These are phyloP conservation scores for Tiliacea aurago DNA, from an alignment of 2,888 invertebrate genomes.

Conservation along the genomic window DNA sequence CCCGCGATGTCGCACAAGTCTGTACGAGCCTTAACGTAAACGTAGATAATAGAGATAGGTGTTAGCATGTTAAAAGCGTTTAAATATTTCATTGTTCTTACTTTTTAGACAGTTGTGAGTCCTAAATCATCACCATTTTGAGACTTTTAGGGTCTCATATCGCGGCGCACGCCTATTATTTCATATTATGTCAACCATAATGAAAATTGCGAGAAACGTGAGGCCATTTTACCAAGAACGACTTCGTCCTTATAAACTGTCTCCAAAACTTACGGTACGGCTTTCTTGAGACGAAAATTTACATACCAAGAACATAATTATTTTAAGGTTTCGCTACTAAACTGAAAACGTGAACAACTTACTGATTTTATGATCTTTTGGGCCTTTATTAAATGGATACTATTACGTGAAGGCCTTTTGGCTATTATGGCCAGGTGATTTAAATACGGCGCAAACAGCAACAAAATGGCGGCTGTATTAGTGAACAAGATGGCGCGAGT, in stretches of 20 bases:
- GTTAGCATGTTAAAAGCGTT: slow-evolving; percentile 1
- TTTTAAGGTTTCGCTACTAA: slow-evolving; percentile 46
- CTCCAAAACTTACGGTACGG: slow-evolving; percentile 42
- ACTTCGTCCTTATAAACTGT: slow-evolving; percentile 38
- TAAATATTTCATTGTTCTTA: slow-evolving; percentile 7
- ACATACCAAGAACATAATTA: slow-evolving; percentile 55
- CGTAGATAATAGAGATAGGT: background rate
- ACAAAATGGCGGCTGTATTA: slow-evolving; percentile 57
- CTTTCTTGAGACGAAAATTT: slow-evolving; percentile 45
- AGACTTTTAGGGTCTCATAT: slow-evolving; percentile 6
- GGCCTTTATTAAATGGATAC: slow-evolving; percentile 54
- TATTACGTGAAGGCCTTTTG: slow-evolving; percentile 39
- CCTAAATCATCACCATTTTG: slow-evolving; percentile 25
- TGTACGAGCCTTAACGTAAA: too few species aligned
- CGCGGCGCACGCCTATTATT: slow-evolving; percentile 23
- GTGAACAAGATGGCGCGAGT: slow-evolving; percentile 49
- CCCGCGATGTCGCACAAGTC: too few species aligned
- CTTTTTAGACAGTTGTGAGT: slow-evolving; percentile 6
- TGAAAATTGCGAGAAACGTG: slow-evolving; percentile 48
- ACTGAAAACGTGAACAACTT: slow-evolving; percentile 59
- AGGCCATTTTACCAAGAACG: slow-evolving; percentile 38
- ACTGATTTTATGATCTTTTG: slow-evolving; percentile 59
- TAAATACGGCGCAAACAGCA: slow-evolving; percentile 56
- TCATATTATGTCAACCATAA: slow-evolving; percentile 49
- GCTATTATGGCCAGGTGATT: slow-evolving; percentile 57